Base-by-base conservation (phyloP, 1,140 invertebrate genomes). In the Papilio polytes region DNA sequence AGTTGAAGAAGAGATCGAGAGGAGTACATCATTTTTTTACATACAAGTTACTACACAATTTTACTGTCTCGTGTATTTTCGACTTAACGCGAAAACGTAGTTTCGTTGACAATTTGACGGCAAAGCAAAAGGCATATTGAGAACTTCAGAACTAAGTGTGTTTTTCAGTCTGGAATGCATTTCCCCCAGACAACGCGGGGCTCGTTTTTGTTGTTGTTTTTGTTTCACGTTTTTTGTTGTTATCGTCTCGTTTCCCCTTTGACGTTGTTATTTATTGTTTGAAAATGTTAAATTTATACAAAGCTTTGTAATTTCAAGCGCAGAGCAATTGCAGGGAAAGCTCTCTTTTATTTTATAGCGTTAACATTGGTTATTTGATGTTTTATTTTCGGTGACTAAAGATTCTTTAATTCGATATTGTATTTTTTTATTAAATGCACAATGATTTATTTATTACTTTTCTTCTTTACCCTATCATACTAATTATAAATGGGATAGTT, bases 311-410 rank as follows among this genome's bases (percentile, higher is more conserved):
- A 70, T 70, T 70, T 70, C 63, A 70, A 70, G 63, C 63, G 26
- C 0, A 15, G 63, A 70, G 63, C 26, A 70, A 31, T 70, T 70
- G 63, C 13, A 70, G 26, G 26, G 7, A 13, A 22, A 63, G 8
- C 22, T 63, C 6, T 36, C 70, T 46, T 74, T 78, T 78, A 46
- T 66, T 51, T 36, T 41, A 63, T 44, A n/a, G 80, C n/a, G 48
- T 70, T 70, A 31, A 70, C 26, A 70, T 26, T 63, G 9, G 59
- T 26, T 63, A 15, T 63, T 63, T 63, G 22, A 63, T 18, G 20
- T 70, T 80, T 44, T 72, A 48, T 80, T 80, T 80, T 80, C 44
- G 51, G 70, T 80, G 74, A 73, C 53, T 12, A 31, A 44, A 9
- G 51, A 44, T 74, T n/a, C 46, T 46, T 80, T 36, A 18, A 80